These are phyloP conservation scores for Oryzias melastigma DNA, from an alignment of 2,113 vertebrate genomes.

Conservation along the genomic window DNA sequence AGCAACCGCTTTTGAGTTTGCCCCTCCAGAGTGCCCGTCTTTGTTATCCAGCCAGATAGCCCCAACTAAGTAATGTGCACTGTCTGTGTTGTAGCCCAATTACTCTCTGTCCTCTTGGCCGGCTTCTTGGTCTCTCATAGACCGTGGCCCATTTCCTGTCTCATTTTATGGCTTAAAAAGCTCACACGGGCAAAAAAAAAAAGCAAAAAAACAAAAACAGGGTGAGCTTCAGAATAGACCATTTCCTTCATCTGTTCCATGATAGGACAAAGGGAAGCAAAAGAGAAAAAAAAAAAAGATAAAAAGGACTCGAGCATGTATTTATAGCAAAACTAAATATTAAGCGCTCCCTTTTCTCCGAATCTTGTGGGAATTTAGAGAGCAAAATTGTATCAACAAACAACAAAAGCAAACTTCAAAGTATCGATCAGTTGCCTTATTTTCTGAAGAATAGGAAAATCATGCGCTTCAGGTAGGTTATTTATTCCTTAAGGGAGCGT, in stretches of 20 bases:
- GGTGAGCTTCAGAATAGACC: slow-evolving; percentile 40
- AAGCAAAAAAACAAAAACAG: slow-evolving; percentile 38
- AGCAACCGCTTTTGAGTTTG: slow-evolving; percentile 10
- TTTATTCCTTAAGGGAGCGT: slow-evolving; percentile 59
- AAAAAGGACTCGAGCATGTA: neutral
- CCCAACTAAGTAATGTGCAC: slow-evolving; percentile 52
- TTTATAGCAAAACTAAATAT: slow-evolving; percentile 10
- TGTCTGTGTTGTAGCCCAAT: slow-evolving; percentile 40
- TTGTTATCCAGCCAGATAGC: slow-evolving; percentile 35
- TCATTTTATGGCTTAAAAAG: slow-evolving; percentile 54
- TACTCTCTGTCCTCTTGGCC: slow-evolving; percentile 44
- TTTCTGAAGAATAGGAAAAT: slow-evolving; percentile 57
- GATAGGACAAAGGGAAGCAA: slow-evolving; percentile 16
- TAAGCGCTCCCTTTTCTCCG: neutral
- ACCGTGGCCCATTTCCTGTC: slow-evolving; percentile 49
- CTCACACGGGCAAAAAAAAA: slow-evolving; percentile 51
- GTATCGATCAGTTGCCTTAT: slow-evolving; percentile 32
- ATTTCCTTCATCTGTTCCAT: slow-evolving; percentile 47
- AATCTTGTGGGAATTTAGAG: neutral
- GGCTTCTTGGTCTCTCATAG: slow-evolving; percentile 35
- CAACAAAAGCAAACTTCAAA: slow-evolving; percentile 28
- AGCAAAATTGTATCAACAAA: neutral
- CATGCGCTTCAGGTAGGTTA: slow-evolving; percentile 62
- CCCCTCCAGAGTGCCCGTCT: slow-evolving; percentile 24
- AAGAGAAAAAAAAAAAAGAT: neutral